These are phyloP conservation scores for Phrynocephalus vlangalii DNA, from an alignment of 2,797 vertebrate species.

Conservation along the genomic window DNA sequence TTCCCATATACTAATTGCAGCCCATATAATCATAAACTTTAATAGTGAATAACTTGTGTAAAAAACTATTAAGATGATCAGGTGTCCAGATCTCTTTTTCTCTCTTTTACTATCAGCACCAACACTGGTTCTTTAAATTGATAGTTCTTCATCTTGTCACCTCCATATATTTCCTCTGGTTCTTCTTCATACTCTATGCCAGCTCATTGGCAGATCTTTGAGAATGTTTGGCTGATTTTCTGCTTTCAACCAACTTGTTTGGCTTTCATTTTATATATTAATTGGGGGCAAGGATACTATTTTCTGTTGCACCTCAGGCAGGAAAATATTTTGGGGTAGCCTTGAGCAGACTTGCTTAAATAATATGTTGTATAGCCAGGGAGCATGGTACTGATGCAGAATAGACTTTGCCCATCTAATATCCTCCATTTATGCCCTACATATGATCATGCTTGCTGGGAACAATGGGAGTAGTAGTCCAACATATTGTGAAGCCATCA, in stretches of 20 bases:
- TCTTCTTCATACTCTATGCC: neutral
- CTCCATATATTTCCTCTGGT: neutral
- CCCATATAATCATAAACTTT: neutral
- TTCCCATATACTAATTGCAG: neutral
- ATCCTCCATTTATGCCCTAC: neutral
- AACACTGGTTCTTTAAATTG: neutral
- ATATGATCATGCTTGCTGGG: too few relatives aligned
- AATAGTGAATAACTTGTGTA: conserved; percentile 7
- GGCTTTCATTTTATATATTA: too few relatives aligned
- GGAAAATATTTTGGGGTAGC: too few relatives aligned
- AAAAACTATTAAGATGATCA: neutral
- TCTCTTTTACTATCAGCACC: too few relatives aligned
- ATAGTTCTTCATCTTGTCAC: neutral
- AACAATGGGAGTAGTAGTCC: too few relatives aligned
- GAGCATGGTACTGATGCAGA: too few relatives aligned
- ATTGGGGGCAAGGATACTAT: too few relatives aligned
- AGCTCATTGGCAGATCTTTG: too few relatives aligned
- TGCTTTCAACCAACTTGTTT: too few relatives aligned
- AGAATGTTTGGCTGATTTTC: too few relatives aligned
- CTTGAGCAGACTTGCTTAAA: neutral
- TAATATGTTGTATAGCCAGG: neutral
- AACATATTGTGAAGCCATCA: neutral
- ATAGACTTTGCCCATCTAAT: neutral
- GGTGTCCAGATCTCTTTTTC: neutral
- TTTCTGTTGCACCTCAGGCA: too few relatives aligned